Evolutionary conservation across 2,797 vertebrate species (phyloP).

Genomic region (Acanthiza pusilla): DNA sequence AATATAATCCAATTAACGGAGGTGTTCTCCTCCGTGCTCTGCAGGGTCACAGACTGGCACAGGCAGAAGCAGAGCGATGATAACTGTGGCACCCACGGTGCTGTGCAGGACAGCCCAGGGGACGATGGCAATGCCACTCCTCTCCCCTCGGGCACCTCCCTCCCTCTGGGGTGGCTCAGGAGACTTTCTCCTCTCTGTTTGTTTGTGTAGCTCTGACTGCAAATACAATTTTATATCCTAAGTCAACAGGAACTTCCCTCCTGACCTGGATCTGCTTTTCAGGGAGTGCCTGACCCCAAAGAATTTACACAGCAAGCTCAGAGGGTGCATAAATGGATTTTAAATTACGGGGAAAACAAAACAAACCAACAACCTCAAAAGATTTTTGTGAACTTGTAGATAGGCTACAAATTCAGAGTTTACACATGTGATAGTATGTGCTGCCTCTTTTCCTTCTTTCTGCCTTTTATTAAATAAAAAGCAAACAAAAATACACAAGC

Average conservation of each 20-base stretch:
- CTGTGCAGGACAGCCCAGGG: background rate
- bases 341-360: background rate
- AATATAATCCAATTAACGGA: background rate
- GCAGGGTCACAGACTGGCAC: background rate
- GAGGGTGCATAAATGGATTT: background rate
- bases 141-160: background rate
- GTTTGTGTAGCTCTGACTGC: background rate
- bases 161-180: background rate
- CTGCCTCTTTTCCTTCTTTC: background rate
- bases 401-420: background rate
- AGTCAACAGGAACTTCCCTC: background rate
- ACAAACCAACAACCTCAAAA: background rate
- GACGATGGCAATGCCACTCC: background rate
- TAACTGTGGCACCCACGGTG: fast-evolving
- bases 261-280: background rate
- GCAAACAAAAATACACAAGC: background rate
- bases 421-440: fast-evolving
- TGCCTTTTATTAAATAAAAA: background rate
- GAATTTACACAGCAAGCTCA: background rate
- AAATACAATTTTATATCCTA: background rate
- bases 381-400: background rate
- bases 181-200: background rate
- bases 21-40: background rate
- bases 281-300: background rate
- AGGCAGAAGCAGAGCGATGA: background rate